Evolutionary conservation across 2,797 vertebrate species (phyloP).

Genomic region (Syndactyla subalaris): DNA sequence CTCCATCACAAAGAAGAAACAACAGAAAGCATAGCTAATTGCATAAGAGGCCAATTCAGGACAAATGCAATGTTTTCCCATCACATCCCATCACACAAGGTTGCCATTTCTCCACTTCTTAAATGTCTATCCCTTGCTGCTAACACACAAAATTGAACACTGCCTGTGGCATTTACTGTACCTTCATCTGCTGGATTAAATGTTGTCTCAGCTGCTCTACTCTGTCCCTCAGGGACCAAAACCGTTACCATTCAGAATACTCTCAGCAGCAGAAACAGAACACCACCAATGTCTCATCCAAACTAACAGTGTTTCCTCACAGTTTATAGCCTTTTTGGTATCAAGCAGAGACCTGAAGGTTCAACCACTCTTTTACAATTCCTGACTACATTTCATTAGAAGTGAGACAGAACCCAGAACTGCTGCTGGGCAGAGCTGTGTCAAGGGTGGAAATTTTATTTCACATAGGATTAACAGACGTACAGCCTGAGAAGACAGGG

Average conservation of each 20-base stretch:
- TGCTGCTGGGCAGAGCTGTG: slow-evolving; percentile 5
- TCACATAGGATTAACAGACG: slow-evolving; percentile 2
- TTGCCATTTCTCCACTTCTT: slow-evolving; percentile 60
- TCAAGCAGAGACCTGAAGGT: not conserved
- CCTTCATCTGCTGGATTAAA: slow-evolving; percentile 71
- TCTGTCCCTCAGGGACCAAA: slow-evolving; percentile 54
- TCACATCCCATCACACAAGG: slow-evolving; percentile 60
- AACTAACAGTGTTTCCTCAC: not conserved
- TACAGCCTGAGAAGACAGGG: slow-evolving; percentile 10
- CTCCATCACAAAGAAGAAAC: not conserved
- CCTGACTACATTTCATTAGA: slow-evolving; percentile 22
- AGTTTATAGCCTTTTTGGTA: not conserved
- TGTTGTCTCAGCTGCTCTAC: slow-evolving; percentile 66
- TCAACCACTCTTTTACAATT: slow-evolving; percentile 5
- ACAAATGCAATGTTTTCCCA: slow-evolving; percentile 51
- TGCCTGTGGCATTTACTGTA: slow-evolving; percentile 62
- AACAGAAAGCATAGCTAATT: slow-evolving; percentile 38
- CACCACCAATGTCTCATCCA: slow-evolving; percentile 39
- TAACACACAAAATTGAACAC: slow-evolving; percentile 57
- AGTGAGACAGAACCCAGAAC: not conserved
- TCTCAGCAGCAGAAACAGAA: slow-evolving; percentile 46
- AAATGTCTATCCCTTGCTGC: slow-evolving; percentile 61
- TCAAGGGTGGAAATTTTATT: slow-evolving; percentile 31
- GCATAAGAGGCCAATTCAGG: slow-evolving; percentile 49
- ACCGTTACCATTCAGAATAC: slow-evolving; percentile 36